Conservation (phyloP, 2,113 vertebrate genomes). For the Prolemur simus region DNA sequence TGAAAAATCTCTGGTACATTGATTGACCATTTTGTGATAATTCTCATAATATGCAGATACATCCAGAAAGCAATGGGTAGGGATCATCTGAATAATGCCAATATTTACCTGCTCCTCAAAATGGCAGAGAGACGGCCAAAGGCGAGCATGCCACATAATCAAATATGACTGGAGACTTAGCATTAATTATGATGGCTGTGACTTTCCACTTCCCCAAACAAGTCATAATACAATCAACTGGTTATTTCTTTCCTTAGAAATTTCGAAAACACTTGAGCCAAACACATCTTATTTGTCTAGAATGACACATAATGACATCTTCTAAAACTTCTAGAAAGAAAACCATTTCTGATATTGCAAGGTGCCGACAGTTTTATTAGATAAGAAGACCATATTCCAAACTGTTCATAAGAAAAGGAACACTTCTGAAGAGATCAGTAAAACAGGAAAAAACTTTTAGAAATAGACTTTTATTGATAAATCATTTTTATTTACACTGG, state of each 20-base stretch:
- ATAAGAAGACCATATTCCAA: slow-evolving; percentile 18
- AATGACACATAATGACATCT: slow-evolving; percentile 46
- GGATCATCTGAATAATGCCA: neutral
- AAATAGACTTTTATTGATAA: slow-evolving; percentile 21
- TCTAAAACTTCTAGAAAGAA: slow-evolving; percentile 43
- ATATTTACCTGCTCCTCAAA: slow-evolving; percentile 16
- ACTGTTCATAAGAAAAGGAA: slow-evolving; percentile 16
- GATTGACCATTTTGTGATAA: neutral
- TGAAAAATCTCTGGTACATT: neutral
- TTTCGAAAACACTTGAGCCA: slow-evolving; percentile 30
- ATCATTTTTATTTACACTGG: slow-evolving; percentile 34
- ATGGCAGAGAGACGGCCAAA: neutral
- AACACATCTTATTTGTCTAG: slow-evolving; percentile 40
- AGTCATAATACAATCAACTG: slow-evolving; percentile 42
- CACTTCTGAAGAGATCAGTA: slow-evolving; percentile 8
- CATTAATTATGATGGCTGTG: slow-evolving; percentile 40
- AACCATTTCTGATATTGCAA: neutral
- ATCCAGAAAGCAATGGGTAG: neutral
- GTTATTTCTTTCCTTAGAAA: slow-evolving; percentile 43
- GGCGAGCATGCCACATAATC: neutral
- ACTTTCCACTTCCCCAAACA: slow-evolving; percentile 43
- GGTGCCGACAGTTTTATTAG: neutral
- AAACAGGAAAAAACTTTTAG: neutral
- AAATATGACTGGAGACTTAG: slow-evolving; percentile 7
- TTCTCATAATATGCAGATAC: neutral